phyloP scores from a whole-genome alignment of 2,113 vertebrate species.

The Prionailurus viverrinus region DNA sequence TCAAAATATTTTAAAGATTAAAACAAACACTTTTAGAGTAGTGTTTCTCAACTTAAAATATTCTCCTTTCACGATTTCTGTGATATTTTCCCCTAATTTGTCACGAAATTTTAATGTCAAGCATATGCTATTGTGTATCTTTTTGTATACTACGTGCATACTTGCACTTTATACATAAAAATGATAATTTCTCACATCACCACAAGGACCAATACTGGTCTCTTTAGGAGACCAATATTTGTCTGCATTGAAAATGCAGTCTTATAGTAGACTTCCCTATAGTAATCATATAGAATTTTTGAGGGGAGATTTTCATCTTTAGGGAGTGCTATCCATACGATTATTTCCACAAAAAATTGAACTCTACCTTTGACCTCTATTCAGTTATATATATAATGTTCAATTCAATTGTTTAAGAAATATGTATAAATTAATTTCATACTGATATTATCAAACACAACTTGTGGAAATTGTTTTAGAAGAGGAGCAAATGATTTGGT shows the following conservation, averaged over 20 bases:
- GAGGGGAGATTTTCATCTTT: not conserved
- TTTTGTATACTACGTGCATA: not conserved
- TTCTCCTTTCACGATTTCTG: not conserved
- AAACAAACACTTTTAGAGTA: not conserved
- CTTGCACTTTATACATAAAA: not conserved
- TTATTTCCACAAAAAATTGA: not conserved
- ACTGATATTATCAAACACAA: not conserved
- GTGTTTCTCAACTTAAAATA: not conserved
- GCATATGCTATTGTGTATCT: not conserved
- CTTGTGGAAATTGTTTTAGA: not conserved
- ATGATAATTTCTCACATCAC: not conserved
- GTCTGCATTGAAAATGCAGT: not conserved
- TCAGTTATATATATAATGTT: not conserved
- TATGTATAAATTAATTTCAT: not conserved
- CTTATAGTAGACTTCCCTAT: not conserved
- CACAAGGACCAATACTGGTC: not conserved
- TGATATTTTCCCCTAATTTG: not conserved
- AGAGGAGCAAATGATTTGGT: not conserved
- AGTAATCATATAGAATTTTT: not conserved
- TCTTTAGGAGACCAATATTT: not conserved
- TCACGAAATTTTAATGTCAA: not conserved
- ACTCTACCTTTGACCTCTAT: not conserved
- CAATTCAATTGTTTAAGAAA: not conserved
- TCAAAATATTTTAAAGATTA: not conserved
- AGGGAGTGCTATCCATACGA: not conserved